phyloP scores from a whole-genome alignment of 2,797 vertebrate genomes.

The Tragelaphus eurycerus region DNA sequence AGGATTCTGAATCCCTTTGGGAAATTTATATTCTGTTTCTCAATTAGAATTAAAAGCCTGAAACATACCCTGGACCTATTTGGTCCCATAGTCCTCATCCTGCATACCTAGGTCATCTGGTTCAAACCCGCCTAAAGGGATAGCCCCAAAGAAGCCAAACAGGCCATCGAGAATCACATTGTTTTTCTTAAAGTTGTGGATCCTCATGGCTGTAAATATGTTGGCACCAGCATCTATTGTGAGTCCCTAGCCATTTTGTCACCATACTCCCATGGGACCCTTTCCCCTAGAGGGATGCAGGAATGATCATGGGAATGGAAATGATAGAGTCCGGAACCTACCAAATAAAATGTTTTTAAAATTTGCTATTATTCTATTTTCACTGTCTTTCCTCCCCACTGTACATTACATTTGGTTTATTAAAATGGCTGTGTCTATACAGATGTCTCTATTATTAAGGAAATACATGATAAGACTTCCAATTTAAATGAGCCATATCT shows the following conservation, averaged over 20 bases:
- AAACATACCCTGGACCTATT: not conserved
- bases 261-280: not conserved
- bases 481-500: not conserved
- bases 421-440: not conserved
- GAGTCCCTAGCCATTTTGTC: not conserved
- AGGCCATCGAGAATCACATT: not conserved
- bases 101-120: not conserved
- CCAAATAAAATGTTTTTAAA: not conserved
- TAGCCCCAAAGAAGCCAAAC: not conserved
- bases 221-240: not conserved
- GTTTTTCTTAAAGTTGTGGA: not conserved
- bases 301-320: not conserved
- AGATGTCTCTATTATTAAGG: not conserved
- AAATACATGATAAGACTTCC: not conserved
- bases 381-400: not conserved
- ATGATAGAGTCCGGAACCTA: not conserved
- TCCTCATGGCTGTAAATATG: not conserved
- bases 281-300: not conserved
- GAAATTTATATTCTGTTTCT: conserved; percentile 20
- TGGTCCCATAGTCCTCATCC: not conserved
- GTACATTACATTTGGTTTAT: not conserved
- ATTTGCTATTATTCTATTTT: not conserved
- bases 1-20: not conserved
- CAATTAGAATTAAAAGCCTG: not conserved
- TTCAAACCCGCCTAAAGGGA: not conserved